Evolutionary conservation across 2,888 invertebrate species (phyloP).

Genomic region (Trissonchulus sp.): DNA sequence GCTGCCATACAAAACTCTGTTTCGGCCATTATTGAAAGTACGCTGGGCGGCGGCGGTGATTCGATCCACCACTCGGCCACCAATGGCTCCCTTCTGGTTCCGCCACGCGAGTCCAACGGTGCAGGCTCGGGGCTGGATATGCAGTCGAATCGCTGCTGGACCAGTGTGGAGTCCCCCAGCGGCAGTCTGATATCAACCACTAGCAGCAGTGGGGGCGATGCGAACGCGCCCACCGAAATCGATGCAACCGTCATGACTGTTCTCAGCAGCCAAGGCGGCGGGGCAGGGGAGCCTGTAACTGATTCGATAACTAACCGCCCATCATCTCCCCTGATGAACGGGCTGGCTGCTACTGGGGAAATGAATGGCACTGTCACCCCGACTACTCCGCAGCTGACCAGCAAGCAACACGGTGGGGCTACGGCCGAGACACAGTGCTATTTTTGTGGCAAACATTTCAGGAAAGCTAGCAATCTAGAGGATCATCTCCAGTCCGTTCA

Average conservation of each 20-base stretch:
- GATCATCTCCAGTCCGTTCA: constrained; percentile 23
- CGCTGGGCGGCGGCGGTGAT: background rate
- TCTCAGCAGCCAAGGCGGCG: background rate
- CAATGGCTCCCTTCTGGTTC: too few relatives aligned
- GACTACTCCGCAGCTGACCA: background rate
- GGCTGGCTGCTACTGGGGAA: background rate
- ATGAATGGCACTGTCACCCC: background rate
- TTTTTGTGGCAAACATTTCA: constrained; percentile 50
- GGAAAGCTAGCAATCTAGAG: constrained; percentile 40
- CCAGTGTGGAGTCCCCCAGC: background rate
- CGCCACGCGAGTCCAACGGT: background rate
- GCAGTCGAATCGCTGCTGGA: too few relatives aligned
- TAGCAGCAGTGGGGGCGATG: background rate
- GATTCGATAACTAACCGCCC: too few relatives aligned
- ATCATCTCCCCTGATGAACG: too few relatives aligned
- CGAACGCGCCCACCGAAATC: background rate
- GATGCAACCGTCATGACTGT: background rate
- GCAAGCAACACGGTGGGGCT: background rate
- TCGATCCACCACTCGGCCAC: background rate
- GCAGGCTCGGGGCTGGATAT: background rate
- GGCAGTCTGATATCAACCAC: background rate
- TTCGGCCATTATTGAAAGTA: background rate
- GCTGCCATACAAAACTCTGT: background rate
- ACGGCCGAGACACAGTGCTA: constrained; percentile 40
- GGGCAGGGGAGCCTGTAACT: too few relatives aligned